Base-by-base conservation (phyloP, 2,888 invertebrate species). In the Ecliptopera silaceata region DNA sequence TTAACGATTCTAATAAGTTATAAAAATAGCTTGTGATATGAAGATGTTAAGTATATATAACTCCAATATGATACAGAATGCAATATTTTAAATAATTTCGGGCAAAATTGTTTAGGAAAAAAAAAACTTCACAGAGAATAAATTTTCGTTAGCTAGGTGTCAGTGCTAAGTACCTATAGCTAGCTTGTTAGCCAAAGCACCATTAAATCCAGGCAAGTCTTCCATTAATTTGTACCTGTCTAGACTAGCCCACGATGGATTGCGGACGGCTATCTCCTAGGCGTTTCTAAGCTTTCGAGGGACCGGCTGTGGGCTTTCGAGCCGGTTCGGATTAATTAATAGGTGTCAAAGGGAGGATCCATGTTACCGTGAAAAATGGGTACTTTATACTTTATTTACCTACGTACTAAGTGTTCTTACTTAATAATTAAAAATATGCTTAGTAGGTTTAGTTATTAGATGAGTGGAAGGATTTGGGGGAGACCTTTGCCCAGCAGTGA, bases 151-250 rank as follows among this genome's bases (percentile, higher is more conserved):
- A 29, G 12, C 10, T 29, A 11, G n/a, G 11, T 18, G 11, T n/a
- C 4, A 2, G 20, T 41, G 20, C 4, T 42, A 22, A 12, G 42
- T 8, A n/a, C n/a, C n/a, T n/a, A 8, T 17, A 38, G n/a, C 26
- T 8, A 26, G 42, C 59, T 50, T 45, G 58, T 56, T 63, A 59
- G 44, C 42, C n/a, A 18, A 22, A 29, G 31, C 31, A 46, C 46
- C 36, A 53, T 53, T 49, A 55, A 43, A 48, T 29, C 34, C 29
- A 49, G 41, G n/a, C 36, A 43, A 43, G 18, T 36, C 43, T 36
- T 31, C 34, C 53, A 53, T 49, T 64, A 59, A 64, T 61, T 65
- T 51, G 55, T 57, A 59, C 53, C 48, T 61, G 59, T 61, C 60
- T 41, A 15, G 34, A 22, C 36, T 43, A 31, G 22, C 53, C 18